Base-by-base conservation (phyloP, 2,797 vertebrate genomes). In the Mus minutoides region DNA sequence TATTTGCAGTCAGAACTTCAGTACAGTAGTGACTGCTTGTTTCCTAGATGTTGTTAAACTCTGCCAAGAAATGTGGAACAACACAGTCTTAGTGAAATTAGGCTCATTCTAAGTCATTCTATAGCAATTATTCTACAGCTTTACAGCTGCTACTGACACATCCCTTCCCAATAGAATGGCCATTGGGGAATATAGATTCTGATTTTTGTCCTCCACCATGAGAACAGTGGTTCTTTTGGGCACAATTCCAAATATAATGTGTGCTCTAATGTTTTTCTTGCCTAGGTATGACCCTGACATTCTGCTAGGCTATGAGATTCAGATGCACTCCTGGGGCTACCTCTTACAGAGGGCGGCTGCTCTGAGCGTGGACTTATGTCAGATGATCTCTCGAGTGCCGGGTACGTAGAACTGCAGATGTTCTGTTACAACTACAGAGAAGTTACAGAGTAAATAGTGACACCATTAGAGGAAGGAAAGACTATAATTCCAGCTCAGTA, bases 261-360 rank as follows among this genome's bases (percentile, higher is more conserved):
- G 21, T 67, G 67, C 88, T 95, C n/a, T 62, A 82, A 94, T 92
- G 96, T 89, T 26, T 24, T 94, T 82, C 90, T 92, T 90, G 85
- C 96, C 95, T 98, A 99, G 99, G 98, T 99, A 99, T 96, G 99
- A 99, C 97, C 99, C 99, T 79, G 99, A 99, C 98, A 99, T 99
- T 98, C 98, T 99, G 92, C 95, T 99, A 95, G 99, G 99, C 49
- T 99, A 99, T 96, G 99, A 99, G 98, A 99, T 99, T 96, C 99
- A 99, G 98, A 99, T 99, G 99, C 99, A 97, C 95, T 99, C 99
- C 75, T 99, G 99, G 99, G 99, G 99, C 76, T 99, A 99, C 98
- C 99, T 99, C 90, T 98, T 99, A 76, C 99, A 99, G 98, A 99
- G 99, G 71, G 99, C 99, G 16, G 98, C 99, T 0, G 98, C 98